Evolutionary conservation across 37 sponge, comb jelly and placozoan species (phyloP).

Genomic region (Halisarca cf. caerulea): DNA sequence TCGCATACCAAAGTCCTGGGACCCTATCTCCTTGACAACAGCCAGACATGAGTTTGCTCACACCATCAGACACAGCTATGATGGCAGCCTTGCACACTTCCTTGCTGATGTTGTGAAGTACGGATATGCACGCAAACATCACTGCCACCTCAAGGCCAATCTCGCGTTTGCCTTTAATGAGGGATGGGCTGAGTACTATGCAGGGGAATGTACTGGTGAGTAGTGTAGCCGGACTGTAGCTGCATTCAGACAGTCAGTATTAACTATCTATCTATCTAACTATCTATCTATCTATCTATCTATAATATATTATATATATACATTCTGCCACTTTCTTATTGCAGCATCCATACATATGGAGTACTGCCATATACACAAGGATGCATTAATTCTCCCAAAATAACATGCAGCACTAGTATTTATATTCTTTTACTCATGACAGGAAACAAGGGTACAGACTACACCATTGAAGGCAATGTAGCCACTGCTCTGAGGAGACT

Average conservation of each 20-base stretch:
- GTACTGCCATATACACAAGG: too few relatives aligned
- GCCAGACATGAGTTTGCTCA: conserved; percentile 38
- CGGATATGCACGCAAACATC: background rate
- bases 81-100: conserved; percentile 30
- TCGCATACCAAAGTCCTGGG: background rate
- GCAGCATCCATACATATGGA: too few relatives aligned
- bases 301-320: too few relatives aligned
- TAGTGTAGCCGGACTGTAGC: too few relatives aligned
- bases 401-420: background rate
- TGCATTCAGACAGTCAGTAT: too few relatives aligned
- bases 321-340: too few relatives aligned
- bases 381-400: background rate
- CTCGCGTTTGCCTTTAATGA: conserved; percentile 40
- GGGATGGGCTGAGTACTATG: conserved; percentile 47
- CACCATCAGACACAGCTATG: conserved; percentile 33
- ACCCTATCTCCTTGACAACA: background rate
- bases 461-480: conserved; percentile 28
- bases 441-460: too few relatives aligned
- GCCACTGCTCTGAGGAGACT: conserved; percentile 22
- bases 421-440: background rate
- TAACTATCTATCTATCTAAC: too few relatives aligned
- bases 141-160: background rate
- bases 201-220: background rate
- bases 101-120: conserved; percentile 6
- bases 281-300: too few relatives aligned